Percentiles rank a stretch among this genome's conserved stretches.
These are phyloP conservation scores for Caenorhabditis uteleia DNA, from an alignment of 2,888 invertebrate genomes.

Conservation along the genomic window DNA sequence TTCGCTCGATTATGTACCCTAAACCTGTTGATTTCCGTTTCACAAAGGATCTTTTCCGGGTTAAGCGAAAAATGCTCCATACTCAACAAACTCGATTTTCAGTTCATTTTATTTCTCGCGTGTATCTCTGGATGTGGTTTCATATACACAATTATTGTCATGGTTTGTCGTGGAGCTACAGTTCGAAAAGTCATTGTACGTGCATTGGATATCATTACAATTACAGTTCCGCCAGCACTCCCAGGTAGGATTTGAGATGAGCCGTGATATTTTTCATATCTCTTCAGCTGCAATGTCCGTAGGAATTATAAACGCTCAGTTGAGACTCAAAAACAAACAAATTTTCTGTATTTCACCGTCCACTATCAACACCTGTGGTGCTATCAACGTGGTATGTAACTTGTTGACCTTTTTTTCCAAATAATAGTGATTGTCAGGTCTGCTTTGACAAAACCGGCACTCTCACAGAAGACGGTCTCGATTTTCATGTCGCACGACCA, in stretches of 20 bases:
- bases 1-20: conserved; percentile 75
- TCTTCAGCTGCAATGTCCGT: conserved; percentile 75
- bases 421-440: conserved; percentile 48
- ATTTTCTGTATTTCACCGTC: conserved; percentile 74
- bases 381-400: conserved; percentile 70
- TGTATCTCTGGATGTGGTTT: conserved; percentile 49
- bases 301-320: conserved; percentile 73
- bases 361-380: conserved; percentile 73
- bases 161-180: conserved; percentile 74
- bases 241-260: conserved; percentile 73
- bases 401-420: not conserved
- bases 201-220: conserved; percentile 87
- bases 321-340: conserved; percentile 71
- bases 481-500: conserved; percentile 61
- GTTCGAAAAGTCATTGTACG: conserved; percentile 76
- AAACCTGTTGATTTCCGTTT: conserved; percentile 76
- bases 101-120: conserved; percentile 47
- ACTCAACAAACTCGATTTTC: conserved; percentile 5
- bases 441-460: conserved; percentile 74
- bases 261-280: conserved; percentile 4
- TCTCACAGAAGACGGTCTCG: conserved; percentile 69
- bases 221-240: conserved; percentile 88
- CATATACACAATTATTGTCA: conserved; percentile 83
- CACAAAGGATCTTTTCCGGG: conserved; percentile 73
- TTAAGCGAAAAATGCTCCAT: conserved; percentile 2